Evolutionary conservation across 1,140 invertebrate genomes (phyloP).

Genomic region (Drosophila santomea): DNA sequence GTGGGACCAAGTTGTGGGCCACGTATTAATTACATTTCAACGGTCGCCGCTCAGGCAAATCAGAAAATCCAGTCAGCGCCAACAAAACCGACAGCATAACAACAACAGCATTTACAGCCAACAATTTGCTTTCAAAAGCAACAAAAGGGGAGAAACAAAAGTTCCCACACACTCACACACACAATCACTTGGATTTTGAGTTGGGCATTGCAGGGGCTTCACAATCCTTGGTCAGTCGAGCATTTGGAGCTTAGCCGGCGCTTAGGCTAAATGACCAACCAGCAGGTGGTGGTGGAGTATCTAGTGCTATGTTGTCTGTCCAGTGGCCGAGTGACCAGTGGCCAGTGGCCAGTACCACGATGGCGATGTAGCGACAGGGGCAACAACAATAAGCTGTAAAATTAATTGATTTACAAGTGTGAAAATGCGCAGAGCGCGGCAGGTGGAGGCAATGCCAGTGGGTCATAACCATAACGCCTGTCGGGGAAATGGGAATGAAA

Average conservation of each 20-base stretch:
- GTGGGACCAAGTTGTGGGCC: slow-evolving; percentile 26
- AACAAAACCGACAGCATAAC: slow-evolving; percentile 13
- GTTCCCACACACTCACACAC: slow-evolving; percentile 53
- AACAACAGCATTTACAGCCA: slow-evolving; percentile 37
- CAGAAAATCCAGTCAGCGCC: slow-evolving; percentile 64
- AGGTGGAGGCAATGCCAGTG: not conserved
- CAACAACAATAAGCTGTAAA: slow-evolving; percentile 64
- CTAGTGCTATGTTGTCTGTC: no score
- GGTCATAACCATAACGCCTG: slow-evolving; percentile 43
- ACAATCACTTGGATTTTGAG: not conserved
- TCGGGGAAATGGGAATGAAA: slow-evolving; percentile 12
- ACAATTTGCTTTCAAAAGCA: slow-evolving; percentile 49
- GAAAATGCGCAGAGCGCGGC: slow-evolving; percentile 56
- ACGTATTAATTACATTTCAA: slow-evolving; percentile 77
- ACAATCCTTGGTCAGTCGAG: slow-evolving; percentile 65
- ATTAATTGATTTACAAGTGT: slow-evolving; percentile 82
- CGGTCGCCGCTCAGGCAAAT: slow-evolving; percentile 61
- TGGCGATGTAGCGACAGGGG: slow-evolving; percentile 7
- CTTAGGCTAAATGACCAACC: slow-evolving; percentile 76
- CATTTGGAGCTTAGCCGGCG: slow-evolving; percentile 62
- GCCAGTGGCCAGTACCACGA: slow-evolving; percentile 22
- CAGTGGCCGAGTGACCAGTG: not conserved
- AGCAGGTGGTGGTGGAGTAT: slow-evolving; percentile 44
- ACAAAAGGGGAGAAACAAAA: slow-evolving; percentile 47
- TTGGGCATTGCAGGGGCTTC: slow-evolving; percentile 57